phyloP scores from a whole-genome alignment of 2,888 invertebrate genomes.

The Leptopterna dolabrata region DNA sequence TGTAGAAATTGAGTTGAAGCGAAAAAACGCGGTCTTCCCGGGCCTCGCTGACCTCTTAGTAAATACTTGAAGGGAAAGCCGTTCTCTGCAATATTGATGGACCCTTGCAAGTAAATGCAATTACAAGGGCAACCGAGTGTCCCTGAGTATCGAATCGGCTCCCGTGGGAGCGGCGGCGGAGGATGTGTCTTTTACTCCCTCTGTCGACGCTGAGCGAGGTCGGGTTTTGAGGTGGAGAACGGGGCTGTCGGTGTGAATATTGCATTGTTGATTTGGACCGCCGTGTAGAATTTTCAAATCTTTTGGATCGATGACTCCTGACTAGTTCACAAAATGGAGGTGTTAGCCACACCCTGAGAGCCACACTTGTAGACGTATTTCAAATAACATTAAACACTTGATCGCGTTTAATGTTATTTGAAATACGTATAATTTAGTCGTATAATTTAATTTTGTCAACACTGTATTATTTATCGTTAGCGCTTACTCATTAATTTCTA shows the following conservation, averaged over 20 bases:
- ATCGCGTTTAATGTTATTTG: too few relatives aligned
- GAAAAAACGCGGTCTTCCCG: neutral
- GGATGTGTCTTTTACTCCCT: slow-evolving; percentile 32
- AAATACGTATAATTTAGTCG: too few relatives aligned
- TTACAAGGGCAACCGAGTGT: slow-evolving; percentile 37
- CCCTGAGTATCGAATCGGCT: slow-evolving; percentile 25
- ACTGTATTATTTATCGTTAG: too few relatives aligned
- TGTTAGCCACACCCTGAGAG: too few relatives aligned
- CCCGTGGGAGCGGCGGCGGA: neutral
- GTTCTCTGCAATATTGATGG: slow-evolving; percentile 17
- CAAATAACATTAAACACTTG: too few relatives aligned
- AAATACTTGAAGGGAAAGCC: slow-evolving; percentile 32
- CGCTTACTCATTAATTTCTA: too few relatives aligned
- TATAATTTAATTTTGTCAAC: too few relatives aligned
- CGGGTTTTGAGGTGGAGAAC: neutral
- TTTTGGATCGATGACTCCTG: too few relatives aligned
- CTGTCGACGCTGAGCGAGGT: neutral
- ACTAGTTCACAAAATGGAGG: too few relatives aligned
- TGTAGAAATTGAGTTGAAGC: too few relatives aligned
- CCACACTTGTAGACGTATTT: too few relatives aligned
- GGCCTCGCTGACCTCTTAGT: neutral
- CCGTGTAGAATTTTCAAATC: neutral
- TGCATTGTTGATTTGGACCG: neutral
- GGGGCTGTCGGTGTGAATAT: neutral
- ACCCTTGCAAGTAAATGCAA: slow-evolving; percentile 37